Base-by-base conservation (phyloP, 2,888 invertebrate genomes). In the Lasioglossum zephyrum region DNA sequence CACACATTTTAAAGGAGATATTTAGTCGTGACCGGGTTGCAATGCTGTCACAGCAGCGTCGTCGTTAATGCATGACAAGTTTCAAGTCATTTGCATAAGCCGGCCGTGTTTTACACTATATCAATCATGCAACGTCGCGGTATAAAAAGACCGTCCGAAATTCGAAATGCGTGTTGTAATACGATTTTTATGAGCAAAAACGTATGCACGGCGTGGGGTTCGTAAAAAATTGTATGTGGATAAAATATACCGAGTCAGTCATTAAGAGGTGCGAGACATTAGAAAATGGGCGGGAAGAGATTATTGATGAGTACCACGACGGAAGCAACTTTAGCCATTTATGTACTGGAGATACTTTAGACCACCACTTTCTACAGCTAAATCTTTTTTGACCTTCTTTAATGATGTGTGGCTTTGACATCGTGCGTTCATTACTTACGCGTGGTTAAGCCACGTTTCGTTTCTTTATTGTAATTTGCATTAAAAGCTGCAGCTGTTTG, bases 301-400 rank as follows among this genome's bases (percentile, higher is more conserved):
- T 57, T 60, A 66, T 44, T 63, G 63, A 22, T 47, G 63, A 41
- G 41, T 69, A 41, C 77, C 47, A 31, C 36, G 36, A 66, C 31
- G 66, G 36, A 66, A 66, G 60, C 60, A 60, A 60, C 60, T 26
- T 60, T 60, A 26, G 26, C 26, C 66, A 66, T 66, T 66, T 66
- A 36, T 31, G 36, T 66, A 6, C 66, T 6, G 66, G 31, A 22
- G 66, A 66, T 66, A 18, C 60, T 26, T 26, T 26, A 26, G 26
- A 60, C 13, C n/a, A 26, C 60, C 26, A 26, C 16, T 26, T 26
- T 60, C 60, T 11, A 26, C 60, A 13, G 60, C 53, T 22, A 60
- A 31, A 60, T 31, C 26, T 26, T 60, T 31, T 16, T 60, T 60
- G 13, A 60, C 13, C 60, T 22, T 22, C 53, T 53, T 26, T 60